A percentile compares a stretch with the other conserved stretches of the same genome.
Evolutionary conservation across 2,797 vertebrate species (phyloP).

Genomic region (Sparus aurata): DNA sequence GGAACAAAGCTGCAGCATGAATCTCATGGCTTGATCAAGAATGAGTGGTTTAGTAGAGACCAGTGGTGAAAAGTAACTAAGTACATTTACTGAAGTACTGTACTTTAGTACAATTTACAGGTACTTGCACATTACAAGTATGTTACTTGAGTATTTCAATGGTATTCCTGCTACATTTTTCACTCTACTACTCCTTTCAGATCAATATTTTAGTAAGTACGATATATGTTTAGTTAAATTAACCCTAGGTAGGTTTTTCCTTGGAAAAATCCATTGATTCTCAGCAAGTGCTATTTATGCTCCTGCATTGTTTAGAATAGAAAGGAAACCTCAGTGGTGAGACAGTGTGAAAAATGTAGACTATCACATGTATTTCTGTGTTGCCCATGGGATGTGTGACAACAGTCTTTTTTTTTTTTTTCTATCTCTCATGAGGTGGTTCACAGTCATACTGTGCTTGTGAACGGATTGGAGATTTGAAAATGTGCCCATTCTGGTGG

Average conservation of each 20-base stretch:
- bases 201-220: too few species aligned
- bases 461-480: background rate
- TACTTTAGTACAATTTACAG: too few species aligned
- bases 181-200: too few species aligned
- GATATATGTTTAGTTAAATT: too few species aligned
- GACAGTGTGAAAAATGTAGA: background rate
- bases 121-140: too few species aligned
- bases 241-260: background rate
- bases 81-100: too few species aligned
- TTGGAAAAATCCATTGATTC: background rate
- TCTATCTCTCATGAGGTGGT: background rate
- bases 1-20: too few species aligned
- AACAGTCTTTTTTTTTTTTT: background rate
- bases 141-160: too few species aligned
- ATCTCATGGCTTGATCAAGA: too few species aligned
- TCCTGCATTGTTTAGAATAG: background rate
- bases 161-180: too few species aligned
- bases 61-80: too few species aligned
- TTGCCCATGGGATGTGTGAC: background rate
- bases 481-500: slow-evolving; percentile 32
- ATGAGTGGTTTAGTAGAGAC: too few species aligned
- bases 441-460: slow-evolving; percentile 4
- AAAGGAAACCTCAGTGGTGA: background rate
- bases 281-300: background rate
- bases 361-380: background rate